Evolutionary conservation across 2,888 invertebrate genomes (phyloP).

Genomic region (Chrysomela aeneicollis): DNA sequence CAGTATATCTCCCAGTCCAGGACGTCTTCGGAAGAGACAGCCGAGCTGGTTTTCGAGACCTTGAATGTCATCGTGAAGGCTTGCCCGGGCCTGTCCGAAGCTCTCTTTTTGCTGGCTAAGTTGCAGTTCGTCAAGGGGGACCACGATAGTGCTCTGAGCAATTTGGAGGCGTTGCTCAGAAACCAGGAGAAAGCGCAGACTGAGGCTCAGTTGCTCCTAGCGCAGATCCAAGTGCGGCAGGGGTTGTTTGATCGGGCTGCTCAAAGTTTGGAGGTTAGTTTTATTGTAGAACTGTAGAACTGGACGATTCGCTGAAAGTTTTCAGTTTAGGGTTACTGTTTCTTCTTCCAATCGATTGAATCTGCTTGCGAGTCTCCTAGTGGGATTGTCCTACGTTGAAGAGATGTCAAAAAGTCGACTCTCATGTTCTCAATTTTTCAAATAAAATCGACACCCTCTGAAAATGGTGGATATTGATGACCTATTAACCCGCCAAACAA

Average conservation of each 20-base stretch:
- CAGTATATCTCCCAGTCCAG: constrained; percentile 69
- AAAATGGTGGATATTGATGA: too few species aligned
- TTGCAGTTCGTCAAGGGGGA: constrained; percentile 84
- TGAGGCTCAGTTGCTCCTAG: constrained; percentile 85
- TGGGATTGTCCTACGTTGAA: too few species aligned
- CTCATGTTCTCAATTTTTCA: too few species aligned
- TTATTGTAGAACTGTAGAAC: not conserved
- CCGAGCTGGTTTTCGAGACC: constrained; percentile 52
- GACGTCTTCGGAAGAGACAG: constrained; percentile 22
- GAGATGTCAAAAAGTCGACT: too few species aligned
- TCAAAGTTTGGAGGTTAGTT: constrained; percentile 79
- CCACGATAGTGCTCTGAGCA: constrained; percentile 72
- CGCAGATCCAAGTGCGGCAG: constrained; percentile 82
- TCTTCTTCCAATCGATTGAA: too few species aligned
- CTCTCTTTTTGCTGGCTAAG: constrained; percentile 77
- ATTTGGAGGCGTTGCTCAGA: constrained; percentile 75
- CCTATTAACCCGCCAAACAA: too few species aligned
- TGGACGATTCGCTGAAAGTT: too few species aligned
- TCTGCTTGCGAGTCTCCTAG: too few species aligned
- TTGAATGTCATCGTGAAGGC: constrained; percentile 77
- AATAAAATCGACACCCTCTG: too few species aligned
- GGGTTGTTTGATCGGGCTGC: constrained; percentile 78
- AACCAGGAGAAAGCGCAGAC: constrained; percentile 82
- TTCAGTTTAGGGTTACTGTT: too few species aligned
- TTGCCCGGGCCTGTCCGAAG: constrained; percentile 81